phyloP scores from a whole-genome alignment of 2,113 vertebrate species.

The Junco hyemalis region DNA sequence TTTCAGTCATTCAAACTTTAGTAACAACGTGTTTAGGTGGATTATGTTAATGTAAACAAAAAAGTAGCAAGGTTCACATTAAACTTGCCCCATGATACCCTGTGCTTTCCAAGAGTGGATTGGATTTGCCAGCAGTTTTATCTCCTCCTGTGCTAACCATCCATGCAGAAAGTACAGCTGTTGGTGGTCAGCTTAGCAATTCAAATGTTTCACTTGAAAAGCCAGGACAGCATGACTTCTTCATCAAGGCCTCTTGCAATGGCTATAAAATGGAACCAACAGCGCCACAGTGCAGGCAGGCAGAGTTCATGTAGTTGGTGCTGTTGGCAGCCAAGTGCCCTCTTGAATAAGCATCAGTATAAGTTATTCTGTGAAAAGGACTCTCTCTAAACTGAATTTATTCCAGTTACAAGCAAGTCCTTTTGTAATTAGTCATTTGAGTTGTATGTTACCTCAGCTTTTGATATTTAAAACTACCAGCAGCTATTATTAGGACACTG shows the following conservation, averaged over 20 bases:
- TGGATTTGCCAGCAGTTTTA: conserved; percentile 11
- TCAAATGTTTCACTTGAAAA: conserved; percentile 22
- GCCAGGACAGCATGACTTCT: not conserved
- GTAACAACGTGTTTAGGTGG: not conserved
- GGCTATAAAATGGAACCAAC: not conserved
- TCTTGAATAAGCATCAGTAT: not conserved
- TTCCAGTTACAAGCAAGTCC: not conserved
- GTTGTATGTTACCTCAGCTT: not conserved
- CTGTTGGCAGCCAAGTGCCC: not conserved
- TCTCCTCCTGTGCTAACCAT: not conserved
- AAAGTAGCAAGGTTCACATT: not conserved
- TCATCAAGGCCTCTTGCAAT: not conserved
- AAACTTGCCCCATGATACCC: not conserved
- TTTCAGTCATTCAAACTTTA: not conserved
- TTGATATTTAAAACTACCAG: not conserved
- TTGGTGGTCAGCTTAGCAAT: conserved; percentile 35
- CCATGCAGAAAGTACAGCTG: conserved; percentile 21
- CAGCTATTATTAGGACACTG: not conserved
- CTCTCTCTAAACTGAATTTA: not conserved
- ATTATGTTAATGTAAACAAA: not conserved
- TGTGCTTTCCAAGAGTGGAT: not conserved
- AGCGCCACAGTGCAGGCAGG: not conserved
- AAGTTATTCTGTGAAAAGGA: not conserved
- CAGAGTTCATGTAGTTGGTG: not conserved
- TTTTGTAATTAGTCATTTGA: not conserved